A percentile compares a stretch with the other conserved stretches of the same genome.
These are phyloP conservation scores for Melanotaenia maccullochi DNA, from an alignment of 2,797 vertebrate genomes.

Conservation along the genomic window DNA sequence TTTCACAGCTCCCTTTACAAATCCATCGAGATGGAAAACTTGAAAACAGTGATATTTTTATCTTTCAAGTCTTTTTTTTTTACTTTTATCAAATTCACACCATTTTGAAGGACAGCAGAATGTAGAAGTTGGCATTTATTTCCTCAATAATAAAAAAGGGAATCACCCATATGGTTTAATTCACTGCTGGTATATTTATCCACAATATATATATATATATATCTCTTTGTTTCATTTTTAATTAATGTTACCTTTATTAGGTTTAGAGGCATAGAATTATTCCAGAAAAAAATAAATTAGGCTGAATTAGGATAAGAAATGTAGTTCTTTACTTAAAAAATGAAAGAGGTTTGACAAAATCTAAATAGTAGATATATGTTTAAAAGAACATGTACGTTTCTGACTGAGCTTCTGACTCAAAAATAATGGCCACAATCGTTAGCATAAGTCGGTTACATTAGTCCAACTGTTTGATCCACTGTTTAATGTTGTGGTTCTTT, in stretches of 20 bases:
- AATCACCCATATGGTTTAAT: background rate
- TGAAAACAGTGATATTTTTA: background rate
- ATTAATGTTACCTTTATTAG: background rate
- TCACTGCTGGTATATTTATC: constrained; percentile 1
- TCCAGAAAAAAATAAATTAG: background rate
- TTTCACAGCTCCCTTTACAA: constrained; percentile 39
- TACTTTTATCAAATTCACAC: background rate
- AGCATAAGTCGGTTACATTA: background rate
- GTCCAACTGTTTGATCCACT: constrained; percentile 40
- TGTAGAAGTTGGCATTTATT: constrained; percentile 1
- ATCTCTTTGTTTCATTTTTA: background rate
- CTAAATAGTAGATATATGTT: too few species aligned
- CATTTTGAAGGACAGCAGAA: background rate
- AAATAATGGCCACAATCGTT: too few species aligned
- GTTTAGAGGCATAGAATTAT: background rate
- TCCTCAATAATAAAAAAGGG: background rate
- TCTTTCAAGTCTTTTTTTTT: constrained; percentile 8
- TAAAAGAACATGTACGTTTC: too few species aligned
- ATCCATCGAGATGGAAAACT: background rate
- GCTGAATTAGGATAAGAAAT: background rate
- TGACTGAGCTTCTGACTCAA: too few species aligned
- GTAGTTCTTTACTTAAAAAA: too few species aligned
- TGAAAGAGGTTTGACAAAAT: too few species aligned
- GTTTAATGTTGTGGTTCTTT: constrained; percentile 28
- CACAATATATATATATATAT: background rate